Base-by-base conservation (phyloP, 2,113 vertebrate species). In the Motacilla alba region DNA sequence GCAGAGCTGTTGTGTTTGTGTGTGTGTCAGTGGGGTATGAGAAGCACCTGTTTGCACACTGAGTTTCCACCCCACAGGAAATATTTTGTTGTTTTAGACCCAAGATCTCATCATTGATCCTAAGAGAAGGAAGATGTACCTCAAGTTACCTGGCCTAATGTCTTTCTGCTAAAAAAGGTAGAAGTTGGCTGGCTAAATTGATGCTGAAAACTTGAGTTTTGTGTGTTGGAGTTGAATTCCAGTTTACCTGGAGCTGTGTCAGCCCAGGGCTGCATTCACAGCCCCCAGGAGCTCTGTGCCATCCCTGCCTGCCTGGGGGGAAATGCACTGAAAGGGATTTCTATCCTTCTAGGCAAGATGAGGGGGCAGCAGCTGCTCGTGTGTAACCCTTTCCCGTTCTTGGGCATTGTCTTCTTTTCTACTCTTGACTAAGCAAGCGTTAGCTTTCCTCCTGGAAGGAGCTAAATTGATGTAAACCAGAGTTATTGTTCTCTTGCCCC, bases 191-290 rank as follows among this genome's bases (percentile, higher is more conserved):
- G 77, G 23, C 15, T 62, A 5, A 67, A 68, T 44, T 55, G 0
- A 1, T 41, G 31, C 30, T 63, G 53, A 7, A 24, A n/a, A 4
- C 13, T 58, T 64, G 0, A 5, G 26, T 31, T 26, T 5, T 5
- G 27, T 33, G 26, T 33, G 0, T 12, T 56, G 33, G 43, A 39
- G 15, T 10, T 16, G 33, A 62, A 37, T 69, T 35, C 3, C 15
- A 22, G 15, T 22, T 92, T 33, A 33, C 2, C 33, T 30, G 39
- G 22, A 6, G 3, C 39, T 41, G 33, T 26, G 13, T 41, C 24
- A 33, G 87, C 53, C 39, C 33, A 8, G 63, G 27, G 43, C 55
- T 19, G 19, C 21, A 13, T 8, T 5, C 2, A 1, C 13, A 73
- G 15, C 66, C 46, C 66, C 20, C 44, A 6, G 47, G 70, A 73